phyloP scores from a whole-genome alignment of 2,888 invertebrate genomes.

The Drosophila prolongata region DNA sequence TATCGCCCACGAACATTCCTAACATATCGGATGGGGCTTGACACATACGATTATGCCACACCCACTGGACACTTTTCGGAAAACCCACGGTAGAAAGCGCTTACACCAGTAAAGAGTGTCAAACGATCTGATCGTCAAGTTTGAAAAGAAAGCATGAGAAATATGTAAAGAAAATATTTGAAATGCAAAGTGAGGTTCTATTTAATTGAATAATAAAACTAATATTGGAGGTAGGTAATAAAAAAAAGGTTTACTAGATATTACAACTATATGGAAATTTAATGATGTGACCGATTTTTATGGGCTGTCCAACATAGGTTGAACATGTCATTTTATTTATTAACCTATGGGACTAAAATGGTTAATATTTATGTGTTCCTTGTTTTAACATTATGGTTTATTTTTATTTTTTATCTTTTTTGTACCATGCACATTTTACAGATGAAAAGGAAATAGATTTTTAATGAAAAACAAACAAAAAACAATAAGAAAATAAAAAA shows the following conservation, averaged over 20 bases:
- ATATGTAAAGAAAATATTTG: slow-evolving; percentile 13
- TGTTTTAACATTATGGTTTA: background rate
- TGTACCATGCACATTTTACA: no score
- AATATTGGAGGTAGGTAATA: slow-evolving; percentile 1
- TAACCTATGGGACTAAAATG: background rate
- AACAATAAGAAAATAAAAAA: no score
- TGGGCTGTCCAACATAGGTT: background rate
- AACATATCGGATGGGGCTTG: slow-evolving; percentile 13
- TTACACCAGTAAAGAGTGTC: slow-evolving; percentile 40
- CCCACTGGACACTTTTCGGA: slow-evolving; percentile 19
- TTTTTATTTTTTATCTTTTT: background rate
- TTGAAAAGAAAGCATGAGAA: slow-evolving; percentile 34
- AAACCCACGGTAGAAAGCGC: slow-evolving; percentile 40
- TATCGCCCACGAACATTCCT: slow-evolving; percentile 25
- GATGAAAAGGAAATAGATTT: no score
- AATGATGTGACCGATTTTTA: slow-evolving; percentile 1
- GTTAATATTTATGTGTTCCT: background rate
- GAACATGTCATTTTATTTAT: background rate
- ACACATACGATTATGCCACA: slow-evolving; percentile 15
- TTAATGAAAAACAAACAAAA: no score
- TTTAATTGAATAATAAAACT: slow-evolving; percentile 33
- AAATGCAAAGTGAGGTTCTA: slow-evolving; percentile 20
- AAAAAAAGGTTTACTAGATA: slow-evolving; percentile 22
- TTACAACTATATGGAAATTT: slow-evolving; percentile 24
- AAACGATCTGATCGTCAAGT: slow-evolving; percentile 30